Percentiles rank a stretch among this genome's conserved stretches.
These are phyloP conservation scores for Zaprionus capensis DNA, from an alignment of 1,140 invertebrate genomes.

Conservation along the genomic window DNA sequence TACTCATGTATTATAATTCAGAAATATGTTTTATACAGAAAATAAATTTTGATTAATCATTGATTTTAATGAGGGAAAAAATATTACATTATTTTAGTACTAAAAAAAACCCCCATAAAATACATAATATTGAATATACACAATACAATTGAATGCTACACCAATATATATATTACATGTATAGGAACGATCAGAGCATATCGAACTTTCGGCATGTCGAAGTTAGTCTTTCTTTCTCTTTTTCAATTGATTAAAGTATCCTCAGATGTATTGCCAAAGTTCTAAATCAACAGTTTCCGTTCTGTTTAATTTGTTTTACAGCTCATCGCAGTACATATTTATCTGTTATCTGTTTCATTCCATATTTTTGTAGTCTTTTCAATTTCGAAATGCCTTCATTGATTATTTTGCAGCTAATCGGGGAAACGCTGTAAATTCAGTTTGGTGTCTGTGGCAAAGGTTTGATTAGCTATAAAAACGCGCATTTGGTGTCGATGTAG, in stretches of 20 bases:
- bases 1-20: too few relatives aligned
- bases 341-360: background rate
- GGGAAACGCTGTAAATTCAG: slow-evolving; percentile 19
- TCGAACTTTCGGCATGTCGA: too few relatives aligned
- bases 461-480: slow-evolving; percentile 79
- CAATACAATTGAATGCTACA: too few relatives aligned
- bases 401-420: slow-evolving; percentile 5
- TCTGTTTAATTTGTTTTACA: background rate
- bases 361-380: background rate
- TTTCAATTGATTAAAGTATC: background rate
- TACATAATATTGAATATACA: too few relatives aligned
- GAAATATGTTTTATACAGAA: too few relatives aligned
- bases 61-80: too few relatives aligned
- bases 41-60: too few relatives aligned
- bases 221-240: background rate
- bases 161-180: too few relatives aligned
- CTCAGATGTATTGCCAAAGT: too few relatives aligned
- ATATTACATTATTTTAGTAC: too few relatives aligned
- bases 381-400: background rate
- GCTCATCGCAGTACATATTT: background rate
- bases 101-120: too few relatives aligned
- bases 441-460: slow-evolving; percentile 53
- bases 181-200: too few relatives aligned
- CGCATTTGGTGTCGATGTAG: slow-evolving; percentile 59
- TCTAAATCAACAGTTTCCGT: background rate